A percentile compares a stretch with the other conserved stretches of the same genome.
Evolutionary conservation across 2,888 invertebrate genomes (phyloP).

Genomic region (Thelaira solivaga): DNA sequence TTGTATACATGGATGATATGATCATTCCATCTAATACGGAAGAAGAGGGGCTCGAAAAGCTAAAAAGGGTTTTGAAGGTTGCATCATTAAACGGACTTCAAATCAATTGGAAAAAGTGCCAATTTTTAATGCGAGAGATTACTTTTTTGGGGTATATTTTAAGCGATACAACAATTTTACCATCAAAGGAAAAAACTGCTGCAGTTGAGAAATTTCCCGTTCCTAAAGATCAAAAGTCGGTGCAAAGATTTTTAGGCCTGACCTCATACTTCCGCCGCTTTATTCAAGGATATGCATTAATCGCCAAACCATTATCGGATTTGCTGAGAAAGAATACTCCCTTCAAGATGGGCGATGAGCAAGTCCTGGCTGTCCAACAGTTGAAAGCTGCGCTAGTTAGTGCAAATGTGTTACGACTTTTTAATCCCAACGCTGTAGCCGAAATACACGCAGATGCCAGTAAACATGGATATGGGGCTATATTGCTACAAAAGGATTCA

Average conservation of each 20-base stretch:
- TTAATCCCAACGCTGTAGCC: too few species aligned
- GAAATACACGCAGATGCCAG: too few species aligned
- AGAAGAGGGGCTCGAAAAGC: background rate
- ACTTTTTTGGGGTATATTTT: background rate
- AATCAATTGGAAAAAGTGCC: background rate
- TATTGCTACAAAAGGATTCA: too few species aligned
- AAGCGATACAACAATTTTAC: background rate
- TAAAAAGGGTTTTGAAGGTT: background rate
- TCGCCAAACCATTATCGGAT: too few species aligned
- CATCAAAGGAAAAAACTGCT: background rate
- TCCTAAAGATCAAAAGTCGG: background rate
- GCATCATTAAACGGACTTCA: background rate
- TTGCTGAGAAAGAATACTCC: background rate
- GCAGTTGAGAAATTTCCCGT: background rate
- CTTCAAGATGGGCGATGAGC: background rate
- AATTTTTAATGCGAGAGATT: background rate
- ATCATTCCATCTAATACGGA: background rate
- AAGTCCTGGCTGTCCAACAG: background rate
- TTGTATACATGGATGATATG: slow-evolving; percentile 2
- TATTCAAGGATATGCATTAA: background rate
- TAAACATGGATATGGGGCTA: too few species aligned
- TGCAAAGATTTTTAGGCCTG: background rate
- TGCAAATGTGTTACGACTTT: background rate
- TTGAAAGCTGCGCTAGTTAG: background rate
- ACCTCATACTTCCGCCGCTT: background rate